Base-by-base conservation (phyloP, 2,888 invertebrate species). In the Agrotis puta region DNA sequence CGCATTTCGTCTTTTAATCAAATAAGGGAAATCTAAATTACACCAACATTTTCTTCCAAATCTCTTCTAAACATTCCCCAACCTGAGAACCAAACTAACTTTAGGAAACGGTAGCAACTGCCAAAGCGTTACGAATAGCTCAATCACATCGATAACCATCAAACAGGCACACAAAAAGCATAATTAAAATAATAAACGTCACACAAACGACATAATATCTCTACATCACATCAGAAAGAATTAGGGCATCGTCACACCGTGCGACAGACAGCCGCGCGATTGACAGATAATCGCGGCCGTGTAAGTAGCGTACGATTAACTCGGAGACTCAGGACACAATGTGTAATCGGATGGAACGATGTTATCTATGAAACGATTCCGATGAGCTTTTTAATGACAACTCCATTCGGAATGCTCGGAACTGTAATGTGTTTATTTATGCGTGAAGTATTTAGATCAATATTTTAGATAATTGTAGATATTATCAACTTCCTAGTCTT, bases 311-410 rank as follows among this genome's bases (percentile, higher is more conserved):
- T 67, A 62, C 79, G 78, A 79, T 83, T 75, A 70, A 58, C 70
- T 74, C 70, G 63, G 64, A 39, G 48, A 69, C 54, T 61, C 71
- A 59, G 27, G 50, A 64, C 79, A 70, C 76, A 80, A 70, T 69
- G 83, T 74, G 72, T 70, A 77, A 80, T 81, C 77, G 59, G 67
- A 74, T 63, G 75, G 79, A 83, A 68, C 65, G 87, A 86, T 83
- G 62, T 61, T 87, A 87, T 85, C 87, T 68, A 71, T 71, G 47
- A 61, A 74, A 67, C 57, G 61, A 67, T 73, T 68, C 76, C 71
- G 73, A 82, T 82, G 73, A 67, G 53, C 64, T 70, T 80, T 83
- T 72, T 75, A 84, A 77, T 83, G 69, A 80, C 73, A 73, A 53
- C 58, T 65, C 24, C 33, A 54, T 72, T 64, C 43, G 59, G 59